A percentile compares a stretch with the other conserved stretches of the same genome.
Conservation (phyloP, 2,113 vertebrate genomes). For the Pseudolaguvia tuberculata region DNA sequence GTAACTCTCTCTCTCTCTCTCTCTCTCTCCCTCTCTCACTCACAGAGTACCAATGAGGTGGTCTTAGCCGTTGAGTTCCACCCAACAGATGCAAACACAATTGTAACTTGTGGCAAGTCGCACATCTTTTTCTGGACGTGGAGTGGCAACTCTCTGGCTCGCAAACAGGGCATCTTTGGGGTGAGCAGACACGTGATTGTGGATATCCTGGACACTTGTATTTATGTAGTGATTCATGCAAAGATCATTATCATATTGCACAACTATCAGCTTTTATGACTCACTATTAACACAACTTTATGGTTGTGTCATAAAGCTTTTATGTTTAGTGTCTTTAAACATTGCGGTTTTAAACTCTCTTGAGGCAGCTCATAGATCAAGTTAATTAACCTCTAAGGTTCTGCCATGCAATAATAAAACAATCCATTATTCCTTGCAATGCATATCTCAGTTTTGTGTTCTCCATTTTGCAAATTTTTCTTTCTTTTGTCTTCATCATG, state of each 20-base stretch:
- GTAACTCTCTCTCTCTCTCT: not conserved
- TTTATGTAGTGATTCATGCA: not conserved
- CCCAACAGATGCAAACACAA: conserved; percentile 87
- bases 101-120: conserved; percentile 96
- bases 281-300: not conserved
- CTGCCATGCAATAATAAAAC: not conserved
- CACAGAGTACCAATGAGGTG: conserved; percentile 77
- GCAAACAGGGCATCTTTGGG: conserved; percentile 97
- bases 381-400: not conserved
- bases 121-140: conserved; percentile 99
- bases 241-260: not conserved
- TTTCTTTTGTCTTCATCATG: not conserved
- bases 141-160: conserved; percentile 84
- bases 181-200: conserved; percentile 65
- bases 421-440: not conserved
- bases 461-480: not conserved
- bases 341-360: not conserved
- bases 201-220: not conserved
- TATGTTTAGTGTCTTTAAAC: too few relatives aligned
- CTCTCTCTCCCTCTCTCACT: conserved; percentile 17
- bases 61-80: conserved; percentile 93
- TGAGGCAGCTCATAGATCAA: not conserved
- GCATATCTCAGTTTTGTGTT: not conserved
- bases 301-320: not conserved
- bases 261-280: not conserved